Evolutionary conservation across 2,888 invertebrate genomes (phyloP).

Genomic region (Copidosoma aretas): DNA sequence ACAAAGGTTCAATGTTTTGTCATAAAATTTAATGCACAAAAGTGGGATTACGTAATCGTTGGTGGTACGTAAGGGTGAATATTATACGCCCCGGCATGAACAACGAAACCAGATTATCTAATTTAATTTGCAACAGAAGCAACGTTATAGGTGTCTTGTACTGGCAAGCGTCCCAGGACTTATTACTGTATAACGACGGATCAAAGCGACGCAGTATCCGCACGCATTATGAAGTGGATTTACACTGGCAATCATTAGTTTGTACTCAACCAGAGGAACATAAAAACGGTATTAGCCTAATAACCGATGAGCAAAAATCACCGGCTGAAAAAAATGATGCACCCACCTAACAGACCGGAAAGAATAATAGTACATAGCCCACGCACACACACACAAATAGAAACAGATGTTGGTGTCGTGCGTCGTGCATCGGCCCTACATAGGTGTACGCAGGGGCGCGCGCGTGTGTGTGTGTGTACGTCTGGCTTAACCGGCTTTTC

Average conservation of each 20-base stretch:
- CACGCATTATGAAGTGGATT: neutral
- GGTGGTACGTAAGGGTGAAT: too few relatives aligned
- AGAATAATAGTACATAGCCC: too few relatives aligned
- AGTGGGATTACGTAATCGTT: too few relatives aligned
- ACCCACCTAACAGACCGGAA: too few relatives aligned
- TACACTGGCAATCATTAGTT: neutral
- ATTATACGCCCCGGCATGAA: too few relatives aligned
- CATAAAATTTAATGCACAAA: too few relatives aligned
- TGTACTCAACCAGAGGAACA: neutral
- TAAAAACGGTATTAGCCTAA: too few relatives aligned
- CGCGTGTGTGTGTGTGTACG: slow-evolving; percentile 14
- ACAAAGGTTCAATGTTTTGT: too few relatives aligned
- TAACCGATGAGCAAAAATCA: neutral
- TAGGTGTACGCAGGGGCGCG: neutral
- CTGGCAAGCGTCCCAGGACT: slow-evolving; percentile 29
- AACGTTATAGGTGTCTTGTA: slow-evolving; percentile 12
- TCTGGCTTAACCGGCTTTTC: slow-evolving; percentile 52
- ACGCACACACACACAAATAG: too few relatives aligned
- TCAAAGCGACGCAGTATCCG: slow-evolving; percentile 2
- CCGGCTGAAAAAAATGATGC: neutral
- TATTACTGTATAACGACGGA: slow-evolving; percentile 23
- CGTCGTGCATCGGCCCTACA: too few relatives aligned
- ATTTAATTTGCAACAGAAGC: slow-evolving; percentile 24
- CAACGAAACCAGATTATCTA: slow-evolving; percentile 10
- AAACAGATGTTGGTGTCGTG: too few relatives aligned